phyloP scores from a whole-genome alignment of 1,140 invertebrate species.

The Batillaria attramentaria region DNA sequence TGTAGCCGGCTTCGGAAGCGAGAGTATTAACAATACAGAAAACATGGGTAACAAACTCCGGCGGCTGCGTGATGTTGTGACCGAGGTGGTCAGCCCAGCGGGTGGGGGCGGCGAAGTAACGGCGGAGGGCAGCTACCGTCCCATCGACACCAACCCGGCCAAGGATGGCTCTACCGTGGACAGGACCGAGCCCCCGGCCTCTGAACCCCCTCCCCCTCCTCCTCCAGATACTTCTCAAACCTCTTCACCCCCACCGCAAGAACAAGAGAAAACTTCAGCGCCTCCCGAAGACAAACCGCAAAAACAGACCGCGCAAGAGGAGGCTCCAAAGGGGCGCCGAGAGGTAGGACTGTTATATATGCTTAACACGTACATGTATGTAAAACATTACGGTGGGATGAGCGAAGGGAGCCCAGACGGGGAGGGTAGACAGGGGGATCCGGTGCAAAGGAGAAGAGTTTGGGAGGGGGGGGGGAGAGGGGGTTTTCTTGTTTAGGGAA shows the following conservation, averaged over 20 bases:
- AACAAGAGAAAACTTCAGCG: background rate
- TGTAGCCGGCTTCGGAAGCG: no score
- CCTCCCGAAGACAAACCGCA: no score
- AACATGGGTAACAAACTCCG: conserved; percentile 28
- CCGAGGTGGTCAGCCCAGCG: background rate
- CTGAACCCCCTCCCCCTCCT: background rate
- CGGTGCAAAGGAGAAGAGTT: no score
- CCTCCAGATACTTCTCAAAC: no score
- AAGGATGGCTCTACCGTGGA: background rate
- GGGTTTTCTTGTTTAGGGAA: no score
- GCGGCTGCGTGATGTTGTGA: conserved; percentile 17
- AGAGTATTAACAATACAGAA: background rate
- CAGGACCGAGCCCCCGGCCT: background rate
- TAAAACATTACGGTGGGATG: no score
- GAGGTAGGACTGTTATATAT: no score
- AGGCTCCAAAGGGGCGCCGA: background rate
- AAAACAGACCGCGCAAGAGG: background rate
- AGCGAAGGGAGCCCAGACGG: no score
- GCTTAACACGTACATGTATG: no score
- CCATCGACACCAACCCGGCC: conserved; percentile 10
- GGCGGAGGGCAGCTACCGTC: conserved; percentile 15
- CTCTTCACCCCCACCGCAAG: background rate
- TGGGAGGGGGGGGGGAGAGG: no score
- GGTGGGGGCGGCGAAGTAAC: background rate
- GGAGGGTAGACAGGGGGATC: no score